Evolutionary conservation across 2,888 invertebrate species (phyloP).

Genomic region (Penaeus monodon): DNA sequence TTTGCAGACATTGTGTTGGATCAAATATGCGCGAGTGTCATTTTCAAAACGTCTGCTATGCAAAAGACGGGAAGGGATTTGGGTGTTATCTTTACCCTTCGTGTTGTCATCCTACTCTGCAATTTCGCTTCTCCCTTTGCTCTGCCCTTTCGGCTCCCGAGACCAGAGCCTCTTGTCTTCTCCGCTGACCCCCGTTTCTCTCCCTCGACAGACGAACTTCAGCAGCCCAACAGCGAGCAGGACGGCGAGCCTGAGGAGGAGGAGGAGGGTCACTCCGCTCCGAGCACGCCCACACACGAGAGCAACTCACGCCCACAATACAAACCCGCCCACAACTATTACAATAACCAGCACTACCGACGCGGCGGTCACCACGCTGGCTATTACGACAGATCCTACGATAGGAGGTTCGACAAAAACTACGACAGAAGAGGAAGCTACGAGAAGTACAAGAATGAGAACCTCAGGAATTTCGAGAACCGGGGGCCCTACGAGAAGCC

Average conservation of each 20-base stretch:
- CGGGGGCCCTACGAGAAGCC: constrained; percentile 10
- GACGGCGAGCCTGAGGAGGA: constrained; percentile 53
- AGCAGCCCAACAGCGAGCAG: constrained; percentile 13
- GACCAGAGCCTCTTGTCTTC: background rate
- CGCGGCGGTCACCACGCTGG: constrained; percentile 33
- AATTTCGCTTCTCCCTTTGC: too few species aligned
- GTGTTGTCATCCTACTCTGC: too few species aligned
- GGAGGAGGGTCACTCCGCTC: constrained; percentile 27
- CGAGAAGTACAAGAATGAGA: constrained; percentile 40
- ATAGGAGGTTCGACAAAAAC: constrained; percentile 35
- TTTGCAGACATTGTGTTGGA: too few species aligned
- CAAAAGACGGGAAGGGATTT: too few species aligned
- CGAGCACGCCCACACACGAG: constrained; percentile 36
- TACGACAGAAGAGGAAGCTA: constrained; percentile 40
- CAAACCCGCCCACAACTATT: constrained; percentile 20
- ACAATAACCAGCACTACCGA: constrained; percentile 27
- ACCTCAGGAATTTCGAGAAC: constrained; percentile 46
- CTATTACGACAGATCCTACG: constrained; percentile 39
- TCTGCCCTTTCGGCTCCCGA: too few species aligned
- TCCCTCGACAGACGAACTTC: constrained; percentile 34
- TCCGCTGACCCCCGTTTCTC: background rate
- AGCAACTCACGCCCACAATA: constrained; percentile 3
- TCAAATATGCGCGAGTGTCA: too few species aligned
- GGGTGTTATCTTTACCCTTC: too few species aligned
- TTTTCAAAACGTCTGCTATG: too few species aligned